Conservation (phyloP, 2,797 vertebrate genomes). For the Coregonus sp. region DNA sequence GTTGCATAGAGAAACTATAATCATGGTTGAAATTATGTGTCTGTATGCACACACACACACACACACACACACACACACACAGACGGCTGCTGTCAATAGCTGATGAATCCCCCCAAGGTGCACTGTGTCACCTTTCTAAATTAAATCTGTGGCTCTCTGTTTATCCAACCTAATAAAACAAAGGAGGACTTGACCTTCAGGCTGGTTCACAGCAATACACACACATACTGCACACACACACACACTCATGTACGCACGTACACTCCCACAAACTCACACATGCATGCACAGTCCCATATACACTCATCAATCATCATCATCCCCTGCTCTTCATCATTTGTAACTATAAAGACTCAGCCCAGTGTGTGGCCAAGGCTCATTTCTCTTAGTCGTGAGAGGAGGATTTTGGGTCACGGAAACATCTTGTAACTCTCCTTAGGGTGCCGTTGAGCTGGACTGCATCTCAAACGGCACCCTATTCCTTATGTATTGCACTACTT, state of each 20-base stretch:
- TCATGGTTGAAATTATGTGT: neutral
- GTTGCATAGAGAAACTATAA: neutral
- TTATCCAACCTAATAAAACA: constrained; percentile 5
- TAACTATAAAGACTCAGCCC: neutral
- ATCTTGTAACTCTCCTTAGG: neutral
- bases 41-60: neutral
- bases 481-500: too few species aligned
- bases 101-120: neutral
- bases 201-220: neutral
- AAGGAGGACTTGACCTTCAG: neutral
- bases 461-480: neutral
- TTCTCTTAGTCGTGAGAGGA: neutral
- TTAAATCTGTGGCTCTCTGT: neutral
- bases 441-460: neutral
- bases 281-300: neutral
- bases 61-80: neutral
- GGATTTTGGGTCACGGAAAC: neutral
- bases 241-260: neutral
- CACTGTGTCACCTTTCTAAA: constrained; percentile 8
- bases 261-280: neutral
- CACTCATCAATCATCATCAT: neutral
- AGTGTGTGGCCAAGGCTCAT: neutral
- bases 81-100: neutral
- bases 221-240: neutral
- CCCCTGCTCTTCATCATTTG: neutral